phyloP scores from a whole-genome alignment of 1,140 invertebrate genomes.

The Platyscapa corneri region DNA sequence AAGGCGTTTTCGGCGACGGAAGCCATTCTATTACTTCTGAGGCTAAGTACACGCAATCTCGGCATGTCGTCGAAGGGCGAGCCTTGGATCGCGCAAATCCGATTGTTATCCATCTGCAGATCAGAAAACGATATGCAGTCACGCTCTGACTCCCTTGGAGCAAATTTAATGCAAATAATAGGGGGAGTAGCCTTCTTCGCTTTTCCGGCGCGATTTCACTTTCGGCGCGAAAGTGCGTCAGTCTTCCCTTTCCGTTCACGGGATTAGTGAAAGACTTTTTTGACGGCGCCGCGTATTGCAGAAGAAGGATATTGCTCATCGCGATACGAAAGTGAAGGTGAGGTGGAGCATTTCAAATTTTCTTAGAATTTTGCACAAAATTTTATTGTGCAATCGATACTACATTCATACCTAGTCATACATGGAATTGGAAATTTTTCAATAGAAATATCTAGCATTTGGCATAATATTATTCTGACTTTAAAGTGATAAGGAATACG shows the following conservation, averaged over 20 bases:
- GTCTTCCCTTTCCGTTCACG: neutral
- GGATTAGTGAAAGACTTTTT: neutral
- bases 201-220: constrained; percentile 59
- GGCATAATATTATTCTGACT: no score
- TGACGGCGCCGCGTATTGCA: neutral
- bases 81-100: constrained; percentile 81
- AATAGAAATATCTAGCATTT: no score
- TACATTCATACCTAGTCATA: no score
- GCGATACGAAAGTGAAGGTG: neutral
- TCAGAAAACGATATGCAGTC: constrained; percentile 1
- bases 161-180: constrained; percentile 33
- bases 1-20: constrained; percentile 85
- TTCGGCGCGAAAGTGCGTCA: constrained; percentile 62
- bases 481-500: no score
- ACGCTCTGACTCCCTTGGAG: constrained; percentile 36
- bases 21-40: constrained; percentile 86
- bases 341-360: neutral
- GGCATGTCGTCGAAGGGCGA: constrained; percentile 88
- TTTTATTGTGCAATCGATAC: neutral
- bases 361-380: no score
- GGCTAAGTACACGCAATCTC: constrained; percentile 84
- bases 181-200: neutral
- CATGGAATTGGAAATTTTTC: no score
- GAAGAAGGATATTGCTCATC: neutral
- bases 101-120: constrained; percentile 81